phyloP scores from a whole-genome alignment of 2,888 invertebrate species.

The Micoletzkya japonica region DNA sequence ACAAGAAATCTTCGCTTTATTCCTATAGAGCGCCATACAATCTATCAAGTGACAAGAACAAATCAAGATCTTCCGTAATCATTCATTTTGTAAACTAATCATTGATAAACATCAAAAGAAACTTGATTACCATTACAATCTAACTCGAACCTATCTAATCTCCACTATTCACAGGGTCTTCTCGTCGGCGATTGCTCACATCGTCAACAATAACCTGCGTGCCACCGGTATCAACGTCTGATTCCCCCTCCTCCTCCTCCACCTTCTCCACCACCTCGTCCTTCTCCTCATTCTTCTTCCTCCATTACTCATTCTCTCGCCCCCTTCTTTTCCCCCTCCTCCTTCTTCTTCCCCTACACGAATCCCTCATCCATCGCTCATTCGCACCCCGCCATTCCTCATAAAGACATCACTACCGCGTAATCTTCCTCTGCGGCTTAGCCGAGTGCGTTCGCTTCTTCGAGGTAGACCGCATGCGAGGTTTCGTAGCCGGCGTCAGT shows the following conservation, averaged over 20 bases:
- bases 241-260: neutral
- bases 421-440: conserved; percentile 1
- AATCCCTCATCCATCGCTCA: conserved; percentile 1
- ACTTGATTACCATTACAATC: too few species aligned
- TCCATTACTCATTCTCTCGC: neutral
- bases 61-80: too few species aligned
- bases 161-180: conserved; percentile 39
- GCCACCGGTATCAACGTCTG: conserved; percentile 45
- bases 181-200: conserved; percentile 47
- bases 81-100: too few species aligned
- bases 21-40: neutral
- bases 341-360: neutral
- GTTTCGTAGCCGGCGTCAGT: neutral
- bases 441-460: too few species aligned
- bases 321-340: neutral
- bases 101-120: too few species aligned
- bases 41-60: too few species aligned
- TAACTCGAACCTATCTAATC: too few species aligned
- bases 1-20: neutral
- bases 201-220: conserved; percentile 46
- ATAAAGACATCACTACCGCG: too few species aligned
- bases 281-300: neutral
- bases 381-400: neutral
- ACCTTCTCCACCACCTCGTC: neutral
- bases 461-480: too few species aligned